Conservation (phyloP, 2,797 vertebrate genomes). For the Arnoldichthys spilopterus region DNA sequence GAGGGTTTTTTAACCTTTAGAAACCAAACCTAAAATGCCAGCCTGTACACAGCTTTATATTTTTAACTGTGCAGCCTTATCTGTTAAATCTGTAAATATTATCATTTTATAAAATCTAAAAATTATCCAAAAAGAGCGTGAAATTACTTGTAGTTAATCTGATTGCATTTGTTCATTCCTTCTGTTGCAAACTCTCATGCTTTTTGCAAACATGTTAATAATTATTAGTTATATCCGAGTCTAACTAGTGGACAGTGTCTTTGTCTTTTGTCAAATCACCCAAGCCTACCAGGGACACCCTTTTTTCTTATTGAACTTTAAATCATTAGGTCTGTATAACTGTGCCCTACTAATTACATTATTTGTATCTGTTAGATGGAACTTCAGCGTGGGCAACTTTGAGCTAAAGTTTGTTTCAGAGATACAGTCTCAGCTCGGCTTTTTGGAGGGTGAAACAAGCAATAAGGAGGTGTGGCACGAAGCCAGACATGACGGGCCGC, state of each 20-base stretch:
- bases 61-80: too few species aligned
- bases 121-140: not conserved
- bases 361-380: conserved; percentile 84
- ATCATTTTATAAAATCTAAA: too few species aligned
- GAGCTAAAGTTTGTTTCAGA: conserved; percentile 91
- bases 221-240: not conserved
- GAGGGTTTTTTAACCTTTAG: too few species aligned
- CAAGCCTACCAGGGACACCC: not conserved
- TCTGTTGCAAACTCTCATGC: not conserved
- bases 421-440: conserved; percentile 83
- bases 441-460: conserved; percentile 85
- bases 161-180: not conserved
- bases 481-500: conserved; percentile 77
- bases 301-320: not conserved
- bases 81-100: too few species aligned
- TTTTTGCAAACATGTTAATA: not conserved
- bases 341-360: not conserved
- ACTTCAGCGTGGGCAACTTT: conserved; percentile 98
- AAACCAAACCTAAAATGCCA: not conserved
- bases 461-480: conserved; percentile 74
- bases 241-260: not conserved
- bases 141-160: not conserved
- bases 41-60: too few species aligned
- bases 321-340: not conserved
- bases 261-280: not conserved